phyloP scores from a whole-genome alignment of 1,140 invertebrate species.

The Neodiprion fabricii region DNA sequence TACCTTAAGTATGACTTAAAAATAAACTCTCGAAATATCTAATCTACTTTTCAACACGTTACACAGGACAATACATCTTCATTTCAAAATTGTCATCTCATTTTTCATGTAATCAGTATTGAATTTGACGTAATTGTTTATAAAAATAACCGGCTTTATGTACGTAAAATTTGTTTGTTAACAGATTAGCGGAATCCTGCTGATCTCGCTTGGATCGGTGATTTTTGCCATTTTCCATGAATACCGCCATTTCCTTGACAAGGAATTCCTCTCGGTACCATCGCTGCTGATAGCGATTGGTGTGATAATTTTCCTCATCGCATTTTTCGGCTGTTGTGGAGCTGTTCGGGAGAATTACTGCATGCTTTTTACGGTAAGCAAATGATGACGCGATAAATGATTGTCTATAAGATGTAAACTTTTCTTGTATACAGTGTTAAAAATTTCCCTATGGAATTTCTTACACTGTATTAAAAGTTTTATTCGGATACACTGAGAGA shows the following conservation, averaged over 20 bases:
- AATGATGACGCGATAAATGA: neutral
- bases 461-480: too few relatives aligned
- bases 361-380: constrained; percentile 76
- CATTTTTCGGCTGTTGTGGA: constrained; percentile 89
- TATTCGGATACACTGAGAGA: too few relatives aligned
- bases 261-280: constrained; percentile 69
- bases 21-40: too few relatives aligned
- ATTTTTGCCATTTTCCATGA: constrained; percentile 70
- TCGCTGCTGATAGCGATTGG: constrained; percentile 82
- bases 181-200: constrained; percentile 75
- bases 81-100: too few relatives aligned
- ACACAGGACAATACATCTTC: too few relatives aligned
- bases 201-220: constrained; percentile 71
- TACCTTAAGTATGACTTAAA: too few relatives aligned
- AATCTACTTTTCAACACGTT: too few relatives aligned
- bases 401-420: too few relatives aligned
- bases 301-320: constrained; percentile 78
- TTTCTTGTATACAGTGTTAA: too few relatives aligned
- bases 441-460: too few relatives aligned
- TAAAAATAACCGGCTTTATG: neutral
- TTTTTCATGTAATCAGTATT: neutral
- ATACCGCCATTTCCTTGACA: constrained; percentile 71
- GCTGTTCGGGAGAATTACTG: constrained; percentile 83
- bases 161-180: constrained; percentile 25
- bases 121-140: neutral